Evolutionary conservation across 1,140 invertebrate genomes (phyloP).

Genomic region (Brachionus calyciflorus): DNA sequence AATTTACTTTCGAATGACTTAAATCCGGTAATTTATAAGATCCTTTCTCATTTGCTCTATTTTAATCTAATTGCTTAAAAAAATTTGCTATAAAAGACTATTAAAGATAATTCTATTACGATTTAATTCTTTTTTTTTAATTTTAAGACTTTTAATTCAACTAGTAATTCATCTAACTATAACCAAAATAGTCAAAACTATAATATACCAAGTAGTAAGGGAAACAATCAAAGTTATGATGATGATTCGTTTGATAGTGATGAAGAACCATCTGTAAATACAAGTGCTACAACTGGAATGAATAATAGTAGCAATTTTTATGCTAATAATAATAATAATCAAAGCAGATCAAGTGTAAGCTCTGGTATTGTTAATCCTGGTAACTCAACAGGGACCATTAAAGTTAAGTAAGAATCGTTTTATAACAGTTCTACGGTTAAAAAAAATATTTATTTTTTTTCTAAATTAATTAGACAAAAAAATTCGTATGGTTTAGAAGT

Average conservation of each 20-base stretch:
- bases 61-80: no score
- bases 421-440: no score
- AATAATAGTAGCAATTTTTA: constrained; percentile 11
- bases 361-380: neutral
- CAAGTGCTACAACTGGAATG: neutral
- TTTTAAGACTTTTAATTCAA: constrained; percentile 12
- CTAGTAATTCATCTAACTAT: neutral
- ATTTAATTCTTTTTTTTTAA: neutral
- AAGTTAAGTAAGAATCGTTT: constrained; percentile 21
- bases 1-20: neutral
- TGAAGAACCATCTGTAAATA: neutral
- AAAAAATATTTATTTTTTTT: neutral
- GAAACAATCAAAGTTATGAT: constrained; percentile 21
- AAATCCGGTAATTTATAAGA: neutral
- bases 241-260: constrained; percentile 23
- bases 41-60: no score
- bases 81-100: no score
- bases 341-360: constrained; percentile 1
- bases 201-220: neutral
- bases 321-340: neutral
- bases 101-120: no score
- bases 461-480: neutral
- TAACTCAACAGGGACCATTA: neutral
- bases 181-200: neutral
- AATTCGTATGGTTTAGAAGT: constrained; percentile 42